Conservation (phyloP, 1,140 invertebrate genomes). For the Nephotettix cincticeps region DNA sequence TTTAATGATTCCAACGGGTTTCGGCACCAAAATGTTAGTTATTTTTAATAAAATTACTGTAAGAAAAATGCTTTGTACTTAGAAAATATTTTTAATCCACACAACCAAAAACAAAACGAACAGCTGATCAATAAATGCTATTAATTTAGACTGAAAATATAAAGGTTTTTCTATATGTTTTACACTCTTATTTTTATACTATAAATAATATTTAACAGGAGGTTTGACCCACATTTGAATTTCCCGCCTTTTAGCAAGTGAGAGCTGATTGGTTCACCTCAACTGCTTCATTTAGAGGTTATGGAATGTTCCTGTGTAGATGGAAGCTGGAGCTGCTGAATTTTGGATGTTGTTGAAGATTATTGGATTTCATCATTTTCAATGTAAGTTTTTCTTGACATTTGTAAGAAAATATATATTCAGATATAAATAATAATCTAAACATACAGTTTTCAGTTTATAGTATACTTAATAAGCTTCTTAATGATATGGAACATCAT, state of each 20-base stretch:
- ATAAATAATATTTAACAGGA: too few relatives aligned
- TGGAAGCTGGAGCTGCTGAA: background rate
- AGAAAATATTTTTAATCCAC: too few relatives aligned
- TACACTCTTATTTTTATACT: too few relatives aligned
- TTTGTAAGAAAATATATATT: background rate
- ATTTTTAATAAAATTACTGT: too few relatives aligned
- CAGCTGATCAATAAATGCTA: too few relatives aligned
- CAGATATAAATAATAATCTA: background rate
- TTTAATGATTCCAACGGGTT: too few relatives aligned
- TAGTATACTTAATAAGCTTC: background rate
- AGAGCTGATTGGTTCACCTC: background rate
- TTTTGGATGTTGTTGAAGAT: background rate
- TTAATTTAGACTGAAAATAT: too few relatives aligned
- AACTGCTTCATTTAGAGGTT: background rate
- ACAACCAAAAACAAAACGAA: too few relatives aligned
- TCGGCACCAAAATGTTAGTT: too few relatives aligned
- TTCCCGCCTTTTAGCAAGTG: background rate
- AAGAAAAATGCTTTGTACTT: too few relatives aligned
- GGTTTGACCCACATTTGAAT: background rate
- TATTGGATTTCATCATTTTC: background rate
- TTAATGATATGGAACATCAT: background rate
- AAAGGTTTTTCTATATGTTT: too few relatives aligned
- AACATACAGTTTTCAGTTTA: background rate
- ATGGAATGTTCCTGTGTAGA: background rate
- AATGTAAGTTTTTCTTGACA: background rate